These are phyloP conservation scores for Epizoanthus illoricatus DNA, from an alignment of 92 coral and sea anemone genomes.

Conservation along the genomic window DNA sequence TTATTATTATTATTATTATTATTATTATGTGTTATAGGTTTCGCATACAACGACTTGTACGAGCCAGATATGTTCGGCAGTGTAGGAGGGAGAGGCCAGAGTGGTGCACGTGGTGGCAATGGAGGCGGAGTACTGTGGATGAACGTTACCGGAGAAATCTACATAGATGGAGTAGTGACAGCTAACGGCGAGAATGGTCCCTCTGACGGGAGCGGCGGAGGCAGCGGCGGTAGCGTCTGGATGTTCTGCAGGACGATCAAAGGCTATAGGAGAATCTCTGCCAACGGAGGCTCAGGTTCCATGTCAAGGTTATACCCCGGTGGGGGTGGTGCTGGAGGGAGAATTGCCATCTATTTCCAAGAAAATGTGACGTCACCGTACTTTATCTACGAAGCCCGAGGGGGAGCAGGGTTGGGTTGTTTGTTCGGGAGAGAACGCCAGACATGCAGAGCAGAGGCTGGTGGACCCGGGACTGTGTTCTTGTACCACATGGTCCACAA, in stretches of 20 bases:
- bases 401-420: constrained; percentile 68
- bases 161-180: constrained; percentile 63
- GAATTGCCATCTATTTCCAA: constrained; percentile 70
- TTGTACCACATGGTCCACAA: constrained; percentile 67
- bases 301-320: constrained; percentile 43
- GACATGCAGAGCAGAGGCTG: constrained; percentile 64
- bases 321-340: constrained; percentile 78
- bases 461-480: constrained; percentile 79
- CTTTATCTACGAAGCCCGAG: constrained; percentile 71
- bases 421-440: constrained; percentile 33
- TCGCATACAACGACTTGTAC: constrained; percentile 67
- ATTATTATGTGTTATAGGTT: constrained; percentile 24
- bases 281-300: constrained; percentile 67
- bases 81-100: constrained; percentile 56
- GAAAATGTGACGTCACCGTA: constrained; percentile 63
- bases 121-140: constrained; percentile 76
- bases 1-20: neutral
- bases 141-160: constrained; percentile 64
- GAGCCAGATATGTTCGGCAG: constrained; percentile 74
- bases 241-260: constrained; percentile 62
- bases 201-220: constrained; percentile 65
- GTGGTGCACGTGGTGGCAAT: constrained; percentile 62
- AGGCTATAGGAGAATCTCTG: constrained; percentile 68
- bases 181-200: constrained; percentile 66
- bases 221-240: constrained; percentile 82